Conservation (phyloP, 2,113 vertebrate genomes). For the Bucco capensis region DNA sequence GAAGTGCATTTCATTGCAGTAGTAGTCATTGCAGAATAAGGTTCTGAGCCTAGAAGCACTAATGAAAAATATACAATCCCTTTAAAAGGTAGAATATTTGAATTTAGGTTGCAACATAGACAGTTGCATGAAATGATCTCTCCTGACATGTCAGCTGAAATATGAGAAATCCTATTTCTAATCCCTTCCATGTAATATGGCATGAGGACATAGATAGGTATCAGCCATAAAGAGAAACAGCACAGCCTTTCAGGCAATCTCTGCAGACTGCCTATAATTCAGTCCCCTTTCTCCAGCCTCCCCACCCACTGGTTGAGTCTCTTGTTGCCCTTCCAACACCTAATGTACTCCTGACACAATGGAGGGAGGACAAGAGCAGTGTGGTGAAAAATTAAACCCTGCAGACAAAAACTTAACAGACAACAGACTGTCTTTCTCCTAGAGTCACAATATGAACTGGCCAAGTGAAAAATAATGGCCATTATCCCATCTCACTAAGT, state of each 20-base stretch:
- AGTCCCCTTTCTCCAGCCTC: not conserved
- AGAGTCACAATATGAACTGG: conserved; percentile 66
- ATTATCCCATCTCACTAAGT: conserved; percentile 59
- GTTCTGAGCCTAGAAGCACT: not conserved
- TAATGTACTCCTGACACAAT: conserved; percentile 65
- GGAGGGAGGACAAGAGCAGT: conserved; percentile 26
- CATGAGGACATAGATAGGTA: not conserved
- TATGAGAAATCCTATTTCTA: conserved; percentile 49
- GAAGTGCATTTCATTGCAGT: not conserved
- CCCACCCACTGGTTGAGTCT: conserved; percentile 41
- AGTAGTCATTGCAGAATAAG: not conserved
- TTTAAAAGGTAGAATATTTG: conserved; percentile 10
- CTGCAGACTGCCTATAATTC: not conserved
- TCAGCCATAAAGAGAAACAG: not conserved
- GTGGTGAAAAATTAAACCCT: conserved; percentile 53
- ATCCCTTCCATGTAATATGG: conserved; percentile 29
- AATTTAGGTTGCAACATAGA: conserved; percentile 19
- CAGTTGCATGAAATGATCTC: conserved; percentile 16
- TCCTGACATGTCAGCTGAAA: conserved; percentile 44
- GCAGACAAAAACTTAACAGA: conserved; percentile 62
- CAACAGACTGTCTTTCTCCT: conserved; percentile 51
- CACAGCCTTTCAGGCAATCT: conserved; percentile 1
- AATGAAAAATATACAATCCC: not conserved
- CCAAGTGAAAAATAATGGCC: conserved; percentile 67
- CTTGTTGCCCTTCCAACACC: conserved; percentile 61